Evolutionary conservation across 1,140 invertebrate species (phyloP).

Genomic region (Matsumurasca onukii): DNA sequence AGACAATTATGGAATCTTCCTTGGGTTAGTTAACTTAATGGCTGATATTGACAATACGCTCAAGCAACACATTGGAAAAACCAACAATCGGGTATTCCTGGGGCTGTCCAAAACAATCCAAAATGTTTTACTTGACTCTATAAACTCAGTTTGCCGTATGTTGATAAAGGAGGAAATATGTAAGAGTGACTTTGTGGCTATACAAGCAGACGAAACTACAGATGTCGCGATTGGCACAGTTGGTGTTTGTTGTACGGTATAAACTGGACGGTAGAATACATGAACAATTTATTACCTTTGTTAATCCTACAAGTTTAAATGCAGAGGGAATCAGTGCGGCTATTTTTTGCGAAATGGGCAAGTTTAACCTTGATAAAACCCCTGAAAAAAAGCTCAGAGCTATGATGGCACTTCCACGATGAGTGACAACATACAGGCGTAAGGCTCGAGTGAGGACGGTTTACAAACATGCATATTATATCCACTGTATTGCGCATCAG

Average conservation of each 20-base stretch:
- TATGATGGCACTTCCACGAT: no score
- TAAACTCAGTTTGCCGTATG: background rate
- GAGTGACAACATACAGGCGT: background rate
- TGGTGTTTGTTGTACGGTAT: background rate
- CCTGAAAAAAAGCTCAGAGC: no score
- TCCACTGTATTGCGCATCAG: no score
- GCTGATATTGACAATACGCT: no score
- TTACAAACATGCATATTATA: background rate
- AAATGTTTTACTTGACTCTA: no score
- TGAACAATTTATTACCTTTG: constrained; percentile 8
- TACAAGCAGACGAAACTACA: no score
- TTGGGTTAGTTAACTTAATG: no score
- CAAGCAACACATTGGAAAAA: no score
- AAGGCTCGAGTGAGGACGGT: background rate
- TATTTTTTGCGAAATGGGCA: background rate
- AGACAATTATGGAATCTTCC: no score
- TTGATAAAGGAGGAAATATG: background rate
- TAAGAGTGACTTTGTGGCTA: no score
- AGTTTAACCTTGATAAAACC: no score
- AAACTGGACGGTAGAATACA: constrained; percentile 1
- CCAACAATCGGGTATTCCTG: no score
- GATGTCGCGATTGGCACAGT: background rate
- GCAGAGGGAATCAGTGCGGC: background rate
- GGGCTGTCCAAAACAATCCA: constrained; percentile 3
- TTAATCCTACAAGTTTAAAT: background rate